Percentiles rank a stretch among this genome's conserved stretches.
Evolutionary conservation across 1,140 invertebrate species (phyloP).

Genomic region (Eueides isabella): DNA sequence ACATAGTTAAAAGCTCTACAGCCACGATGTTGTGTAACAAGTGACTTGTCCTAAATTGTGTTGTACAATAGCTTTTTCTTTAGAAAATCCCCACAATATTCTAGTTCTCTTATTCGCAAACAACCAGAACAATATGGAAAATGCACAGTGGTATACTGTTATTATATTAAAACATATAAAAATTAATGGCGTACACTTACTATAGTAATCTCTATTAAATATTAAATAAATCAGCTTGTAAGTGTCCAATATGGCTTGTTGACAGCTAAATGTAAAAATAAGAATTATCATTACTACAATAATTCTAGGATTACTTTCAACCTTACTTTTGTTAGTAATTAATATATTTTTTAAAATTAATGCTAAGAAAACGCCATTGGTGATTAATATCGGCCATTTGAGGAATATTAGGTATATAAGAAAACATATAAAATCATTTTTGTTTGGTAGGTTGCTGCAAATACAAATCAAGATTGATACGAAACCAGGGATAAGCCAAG

Average conservation of each 20-base stretch:
- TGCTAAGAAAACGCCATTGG: constrained; percentile 58
- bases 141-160: constrained; percentile 62
- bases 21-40: constrained; percentile 15
- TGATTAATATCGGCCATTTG: constrained; percentile 65
- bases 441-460: constrained; percentile 35
- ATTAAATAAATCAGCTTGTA: constrained; percentile 52
- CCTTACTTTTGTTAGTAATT: constrained; percentile 50
- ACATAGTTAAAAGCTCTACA: neutral
- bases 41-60: constrained; percentile 3
- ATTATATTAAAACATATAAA: constrained; percentile 54
- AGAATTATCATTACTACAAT: constrained; percentile 61
- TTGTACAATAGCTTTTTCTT: constrained; percentile 22
- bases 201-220: constrained; percentile 17
- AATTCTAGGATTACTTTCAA: constrained; percentile 53
- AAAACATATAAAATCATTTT: constrained; percentile 37
- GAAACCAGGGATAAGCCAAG: constrained; percentile 54
- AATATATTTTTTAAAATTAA: constrained; percentile 56
- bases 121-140: constrained; percentile 73
- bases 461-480: constrained; percentile 40
- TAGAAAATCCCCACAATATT: constrained; percentile 58
- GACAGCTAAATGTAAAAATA: constrained; percentile 65
- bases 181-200: constrained; percentile 34
- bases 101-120: constrained; percentile 69
- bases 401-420: constrained; percentile 53
- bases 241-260: constrained; percentile 61